Base-by-base conservation (phyloP, 1,140 invertebrate genomes). In the Polypedilum vanderplanki region DNA sequence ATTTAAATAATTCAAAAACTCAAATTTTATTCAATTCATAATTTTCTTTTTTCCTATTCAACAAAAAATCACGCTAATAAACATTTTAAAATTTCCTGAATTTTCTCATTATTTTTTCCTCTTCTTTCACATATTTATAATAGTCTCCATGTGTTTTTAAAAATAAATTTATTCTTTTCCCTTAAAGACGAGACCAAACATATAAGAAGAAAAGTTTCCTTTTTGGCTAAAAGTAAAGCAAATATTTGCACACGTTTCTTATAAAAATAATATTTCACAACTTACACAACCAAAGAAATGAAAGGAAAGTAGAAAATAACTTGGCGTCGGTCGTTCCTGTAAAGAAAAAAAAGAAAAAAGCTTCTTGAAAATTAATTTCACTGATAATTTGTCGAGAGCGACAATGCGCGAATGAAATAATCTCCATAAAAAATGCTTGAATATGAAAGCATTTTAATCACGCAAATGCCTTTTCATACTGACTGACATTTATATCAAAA, bases 351-450 rank as follows among this genome's bases (percentile, higher is more conserved):
- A 46, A 46, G 40, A 41, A 3, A 46, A 57, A 57, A 57, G 46
- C 46, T 57, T 57, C 46, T 70, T 22, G 65, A 70, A 70, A 70
- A 70, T 70, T 70, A 70, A 70, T 70, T 70, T 70, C 65, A 20
- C 65, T 20, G 65, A 70, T 70, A 70, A 70, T 70, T 70, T 70
- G 4, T 18, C 18, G 17, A 15, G 46, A n/a, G 46, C 3, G n/a
- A 57, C 46, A n/a, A 18, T 70, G 17, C 9, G 9, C 65, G 18
- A 70, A 18, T 8, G 20, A 70, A 70, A 70, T 70, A 70, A 70
- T 70, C 65, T 70, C 17, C 65, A 70, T 70, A 18, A 70, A 70
- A 70, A 18, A 12, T 18, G 65, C 8, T 20, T 18, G 65, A 18
- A 18, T 18, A 18, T 4, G 20, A 20, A 70, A 70, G 17, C 18